Evolutionary conservation across 1,140 invertebrate species (phyloP), one percentile per base, ranked within the genome.

Genomic region (Eubasilissa regina): DNA sequence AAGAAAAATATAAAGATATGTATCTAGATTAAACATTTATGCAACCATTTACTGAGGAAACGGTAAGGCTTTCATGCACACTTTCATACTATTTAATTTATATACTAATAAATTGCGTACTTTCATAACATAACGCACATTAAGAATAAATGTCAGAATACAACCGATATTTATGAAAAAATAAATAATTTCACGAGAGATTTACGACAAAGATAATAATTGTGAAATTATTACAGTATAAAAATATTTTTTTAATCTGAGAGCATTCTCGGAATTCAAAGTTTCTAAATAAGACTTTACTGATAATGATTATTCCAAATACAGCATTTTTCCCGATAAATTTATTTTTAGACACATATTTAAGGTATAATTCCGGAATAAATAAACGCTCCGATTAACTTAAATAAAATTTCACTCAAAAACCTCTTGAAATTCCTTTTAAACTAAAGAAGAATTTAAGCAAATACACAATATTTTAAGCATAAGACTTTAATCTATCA

Each of bases 401-500:
- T 58, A 3, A 56, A n/a, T 56, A 17, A 17, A 56, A 17, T 19
- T 56, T 17, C 53, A 58, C 55, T 58, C 55, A 21, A 17, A 66
- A 66, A 66, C 15, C 66, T 68, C 64, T n/a, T 13, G 66, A 70
- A 70, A 70, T 70, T 53, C 47, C 66, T 25, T 48, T 48, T 47
- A 17, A 48, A 70, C 11, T 25, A 11, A 58, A 62, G 19, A 11
- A 60, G 25, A 62, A 62, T 25, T 62, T 25, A 66, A 45, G 43
- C 43, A 43, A n/a, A 12, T 17, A 70, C 47, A 51, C 48, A 48
- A 17, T 19, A 48, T 48, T 62, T 70, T 19, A 68, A 68, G 43
- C 64, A 68, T 68, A 68, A 68, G 45, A 70, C 47, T 47, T 70
- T 62, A 51, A 51, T 25, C 12, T 10, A 62, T 62, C 13, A 62